Evolutionary conservation across 2,888 invertebrate genomes (phyloP).

Genomic region (Cephus nigrinus): DNA sequence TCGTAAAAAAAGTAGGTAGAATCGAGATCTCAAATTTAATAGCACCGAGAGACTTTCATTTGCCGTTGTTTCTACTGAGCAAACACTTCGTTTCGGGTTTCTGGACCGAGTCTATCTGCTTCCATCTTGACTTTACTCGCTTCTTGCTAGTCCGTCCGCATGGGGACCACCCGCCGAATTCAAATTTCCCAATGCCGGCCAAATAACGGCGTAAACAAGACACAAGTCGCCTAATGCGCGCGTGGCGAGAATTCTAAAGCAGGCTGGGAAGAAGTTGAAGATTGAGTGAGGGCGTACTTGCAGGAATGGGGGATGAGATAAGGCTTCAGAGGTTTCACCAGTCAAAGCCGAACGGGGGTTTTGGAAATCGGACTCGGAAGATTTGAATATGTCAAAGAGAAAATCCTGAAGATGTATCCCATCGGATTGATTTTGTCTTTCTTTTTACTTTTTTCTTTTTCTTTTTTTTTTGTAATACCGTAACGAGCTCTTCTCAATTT

Average conservation of each 20-base stretch:
- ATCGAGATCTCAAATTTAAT: conserved; percentile 10
- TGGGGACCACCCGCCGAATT: conserved; percentile 39
- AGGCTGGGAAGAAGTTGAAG: conserved; percentile 12
- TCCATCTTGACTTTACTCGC: neutral
- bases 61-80: conserved; percentile 13
- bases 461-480: conserved; percentile 15
- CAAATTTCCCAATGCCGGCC: conserved; percentile 37
- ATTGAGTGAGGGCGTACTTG: neutral
- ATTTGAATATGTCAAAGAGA: conserved; percentile 22
- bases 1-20: neutral
- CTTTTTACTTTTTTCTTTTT: conserved; percentile 3
- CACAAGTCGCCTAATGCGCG: conserved; percentile 36
- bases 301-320: neutral
- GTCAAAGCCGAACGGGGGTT: conserved; percentile 1
- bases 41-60: conserved; percentile 16
- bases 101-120: neutral
- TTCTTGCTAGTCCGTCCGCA: conserved; percentile 20
- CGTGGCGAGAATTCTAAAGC: conserved; percentile 40
- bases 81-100: conserved; percentile 10
- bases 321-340: neutral
- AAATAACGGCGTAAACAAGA: conserved; percentile 49
- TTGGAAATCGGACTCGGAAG: conserved; percentile 14
- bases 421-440: conserved; percentile 20
- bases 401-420: conserved; percentile 17
- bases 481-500: conserved; percentile 14